Conservation (phyloP, 30 jellyfish, hydroid and myxozoan species). For the Hydractinia echinata region DNA sequence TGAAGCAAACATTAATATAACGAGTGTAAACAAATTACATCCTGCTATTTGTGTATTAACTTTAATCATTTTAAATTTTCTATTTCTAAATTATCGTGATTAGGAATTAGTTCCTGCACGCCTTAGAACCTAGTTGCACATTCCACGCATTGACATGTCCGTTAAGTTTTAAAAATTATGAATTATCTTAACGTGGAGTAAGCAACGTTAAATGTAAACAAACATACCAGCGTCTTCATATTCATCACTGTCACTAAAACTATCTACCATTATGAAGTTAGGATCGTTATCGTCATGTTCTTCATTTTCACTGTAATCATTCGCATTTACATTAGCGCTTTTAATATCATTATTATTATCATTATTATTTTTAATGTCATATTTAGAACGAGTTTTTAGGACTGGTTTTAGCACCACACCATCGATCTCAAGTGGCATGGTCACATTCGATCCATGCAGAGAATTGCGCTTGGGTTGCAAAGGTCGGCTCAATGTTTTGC, state of each 20-base stretch:
- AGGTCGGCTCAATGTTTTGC: neutral
- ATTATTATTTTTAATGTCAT: neutral
- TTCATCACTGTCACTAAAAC: slow-evolving; percentile 2
- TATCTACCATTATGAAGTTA: slow-evolving; percentile 9
- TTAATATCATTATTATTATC: neutral
- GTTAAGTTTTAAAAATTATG: neutral
- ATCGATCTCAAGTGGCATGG: slow-evolving; percentile 38
- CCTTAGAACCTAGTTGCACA: no score
- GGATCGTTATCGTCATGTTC: slow-evolving; percentile 24
- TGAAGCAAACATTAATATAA: no score
- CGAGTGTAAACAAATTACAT: no score
- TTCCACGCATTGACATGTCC: no score
- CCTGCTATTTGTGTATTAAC: no score
- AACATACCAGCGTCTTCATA: neutral
- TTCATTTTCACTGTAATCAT: slow-evolving; percentile 7
- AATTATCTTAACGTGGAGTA: neutral
- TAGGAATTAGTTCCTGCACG: no score
- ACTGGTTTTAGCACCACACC: slow-evolving; percentile 24
- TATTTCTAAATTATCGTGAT: no score
- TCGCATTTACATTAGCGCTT: neutral
- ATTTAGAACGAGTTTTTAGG: slow-evolving; percentile 12
- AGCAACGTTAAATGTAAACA: neutral
- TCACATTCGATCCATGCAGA: slow-evolving; percentile 36
- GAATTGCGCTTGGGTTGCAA: slow-evolving; percentile 15
- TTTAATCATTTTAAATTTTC: no score